Base-by-base conservation (phyloP, 2,888 invertebrate species). In the Drosophila anomalata region DNA sequence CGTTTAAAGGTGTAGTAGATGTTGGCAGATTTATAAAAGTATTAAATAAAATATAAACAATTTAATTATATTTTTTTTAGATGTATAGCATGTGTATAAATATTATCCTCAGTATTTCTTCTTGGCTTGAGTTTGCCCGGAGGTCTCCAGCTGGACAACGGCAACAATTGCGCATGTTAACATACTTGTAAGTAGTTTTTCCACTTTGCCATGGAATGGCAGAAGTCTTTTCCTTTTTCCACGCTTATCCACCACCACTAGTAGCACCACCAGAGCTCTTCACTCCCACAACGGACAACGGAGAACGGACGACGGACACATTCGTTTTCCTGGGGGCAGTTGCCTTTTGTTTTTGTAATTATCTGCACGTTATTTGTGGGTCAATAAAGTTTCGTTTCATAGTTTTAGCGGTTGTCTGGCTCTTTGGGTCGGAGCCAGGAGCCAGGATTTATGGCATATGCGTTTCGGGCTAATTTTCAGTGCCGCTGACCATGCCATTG, bases 361-460 rank as follows among this genome's bases (percentile, higher is more conserved):
- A 85, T 86, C 86, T 86, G 84, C 82, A 84, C 84, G 84, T 85
- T 85, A 86, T 86, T 85, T 85, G 85, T 86, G 86, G 85, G 77
- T 85, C 85, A 85, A 85, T 85, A 86, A 85, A 85, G 82, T 86
- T 85, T 78, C 80, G 82, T 84, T 86, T 80, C 82, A 86, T 85
- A 85, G 82, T 82, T 76, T 59, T 62, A 60, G 71, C 75, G 73
- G 68, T 56, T 70, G 78, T 75, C 79, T 56, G 69, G 76, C 60
- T 73, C 66, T 73, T 26, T 44, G 44, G 44, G 20, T 20, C 12
- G 2, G 9, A 9, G 44, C 20, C 42, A 20, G 42, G 9, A 20
- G 42, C 41, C 53, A 67, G 69, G 72, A 82, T 82, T 82, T 80
- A 80, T 84, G 78, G 73, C 72, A 75, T 70, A 72, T 79, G 71